Evolutionary conservation across 2,888 invertebrate species (phyloP).

Genomic region (Xestia xanthographa): DNA sequence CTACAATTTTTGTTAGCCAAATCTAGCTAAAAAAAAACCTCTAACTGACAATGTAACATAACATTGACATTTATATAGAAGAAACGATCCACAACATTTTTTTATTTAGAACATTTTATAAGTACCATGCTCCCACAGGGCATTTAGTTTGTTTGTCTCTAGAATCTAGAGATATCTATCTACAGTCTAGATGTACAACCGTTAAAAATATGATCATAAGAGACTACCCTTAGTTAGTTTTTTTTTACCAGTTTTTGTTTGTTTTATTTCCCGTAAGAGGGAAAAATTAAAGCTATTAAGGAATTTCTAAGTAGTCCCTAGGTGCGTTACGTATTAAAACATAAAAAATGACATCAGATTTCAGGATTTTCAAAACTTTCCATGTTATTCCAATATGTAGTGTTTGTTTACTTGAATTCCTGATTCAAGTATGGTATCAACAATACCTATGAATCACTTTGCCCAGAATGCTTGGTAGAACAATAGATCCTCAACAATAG

Average conservation of each 20-base stretch:
- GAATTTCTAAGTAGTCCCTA: not conserved
- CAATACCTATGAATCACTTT: slow-evolving; percentile 1
- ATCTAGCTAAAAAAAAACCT: not conserved
- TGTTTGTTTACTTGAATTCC: slow-evolving; percentile 15
- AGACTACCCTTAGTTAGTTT: not conserved
- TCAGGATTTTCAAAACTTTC: not conserved
- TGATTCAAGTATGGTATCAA: slow-evolving; percentile 24
- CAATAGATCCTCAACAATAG: slow-evolving; percentile 8
- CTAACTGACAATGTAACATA: not conserved
- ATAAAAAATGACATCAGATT: not conserved
- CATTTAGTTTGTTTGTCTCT: not conserved
- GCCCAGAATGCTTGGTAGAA: not conserved
- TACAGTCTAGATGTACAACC: not conserved
- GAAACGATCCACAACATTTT: not conserved
- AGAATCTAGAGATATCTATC: not conserved
- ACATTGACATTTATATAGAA: not conserved
- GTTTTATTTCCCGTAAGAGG: not conserved
- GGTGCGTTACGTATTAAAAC: not conserved
- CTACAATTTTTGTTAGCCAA: not conserved
- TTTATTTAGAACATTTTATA: not conserved
- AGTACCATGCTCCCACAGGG: not conserved
- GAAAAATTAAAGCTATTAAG: not conserved
- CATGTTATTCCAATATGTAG: slow-evolving; percentile 10
- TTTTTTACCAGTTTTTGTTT: not conserved
- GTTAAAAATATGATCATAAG: not conserved